These are phyloP conservation scores for Agrilus cyanescens DNA, from an alignment of 2,888 invertebrate species.

Conservation along the genomic window DNA sequence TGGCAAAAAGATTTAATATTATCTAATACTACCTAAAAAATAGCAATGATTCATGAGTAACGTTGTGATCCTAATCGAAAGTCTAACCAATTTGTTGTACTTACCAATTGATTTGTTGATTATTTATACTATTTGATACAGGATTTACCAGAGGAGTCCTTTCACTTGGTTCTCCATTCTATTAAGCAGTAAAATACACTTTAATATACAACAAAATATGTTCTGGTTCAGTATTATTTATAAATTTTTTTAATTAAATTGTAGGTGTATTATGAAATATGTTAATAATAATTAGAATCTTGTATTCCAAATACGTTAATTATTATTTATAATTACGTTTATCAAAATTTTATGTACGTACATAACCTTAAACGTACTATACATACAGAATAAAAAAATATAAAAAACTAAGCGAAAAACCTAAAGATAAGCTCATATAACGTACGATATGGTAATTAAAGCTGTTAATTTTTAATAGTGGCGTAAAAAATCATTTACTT, in stretches of 20 bases:
- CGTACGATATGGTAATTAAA: no score
- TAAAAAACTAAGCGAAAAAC: slow-evolving; percentile 6
- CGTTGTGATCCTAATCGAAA: no score
- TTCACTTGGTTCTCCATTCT: slow-evolving; percentile 56
- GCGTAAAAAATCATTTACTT: slow-evolving; percentile 10
- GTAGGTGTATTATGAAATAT: no score
- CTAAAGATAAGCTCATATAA: slow-evolving; percentile 2
- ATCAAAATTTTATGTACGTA: slow-evolving; percentile 14
- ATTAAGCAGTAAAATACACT: slow-evolving; percentile 16
- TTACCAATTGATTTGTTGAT: slow-evolving; percentile 54
- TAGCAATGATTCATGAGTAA: slow-evolving; percentile 15
- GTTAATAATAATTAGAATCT: no score
- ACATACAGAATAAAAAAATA: slow-evolving; percentile 3
- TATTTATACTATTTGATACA: slow-evolving; percentile 59
- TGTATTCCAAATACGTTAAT: no score
- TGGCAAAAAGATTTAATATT: slow-evolving; percentile 3
- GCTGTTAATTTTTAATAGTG: no score
- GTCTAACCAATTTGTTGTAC: no score
- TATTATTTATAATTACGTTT: slow-evolving; percentile 1
- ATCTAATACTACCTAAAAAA: background rate
- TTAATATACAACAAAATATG: slow-evolving; percentile 7
- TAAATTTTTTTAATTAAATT: no score
- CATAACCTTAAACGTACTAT: slow-evolving; percentile 5
- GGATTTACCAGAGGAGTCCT: slow-evolving; percentile 71
- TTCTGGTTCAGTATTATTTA: no score